A percentile compares a stretch with the other conserved stretches of the same genome.
phyloP scores from a whole-genome alignment of 2,888 invertebrate species.

The Cataglyphis altisquamis region DNA sequence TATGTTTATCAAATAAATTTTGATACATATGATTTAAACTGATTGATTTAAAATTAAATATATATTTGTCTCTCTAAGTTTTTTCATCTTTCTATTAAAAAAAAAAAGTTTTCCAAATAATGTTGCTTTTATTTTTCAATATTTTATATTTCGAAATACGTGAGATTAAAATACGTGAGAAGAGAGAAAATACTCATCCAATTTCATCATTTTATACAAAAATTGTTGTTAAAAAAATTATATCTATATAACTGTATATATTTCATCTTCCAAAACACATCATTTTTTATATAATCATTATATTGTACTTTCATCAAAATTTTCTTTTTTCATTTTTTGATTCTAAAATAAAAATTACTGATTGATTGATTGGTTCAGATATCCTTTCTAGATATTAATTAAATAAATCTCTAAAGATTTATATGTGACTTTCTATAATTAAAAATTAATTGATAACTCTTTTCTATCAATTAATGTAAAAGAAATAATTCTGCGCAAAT shows the following conservation, averaged over 20 bases:
- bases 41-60: not conserved
- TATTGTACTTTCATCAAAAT: not conserved
- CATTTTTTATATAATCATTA: not conserved
- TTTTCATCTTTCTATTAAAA: not conserved
- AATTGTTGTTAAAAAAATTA: not conserved
- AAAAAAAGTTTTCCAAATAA: not conserved
- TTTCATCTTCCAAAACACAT: constrained; percentile 10
- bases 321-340: not conserved
- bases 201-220: not conserved
- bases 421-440: not conserved
- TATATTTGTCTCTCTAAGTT: not conserved
- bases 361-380: not conserved
- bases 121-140: not conserved
- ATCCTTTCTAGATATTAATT: not conserved
- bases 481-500: not conserved
- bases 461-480: not conserved
- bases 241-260: not conserved
- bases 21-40: not conserved
- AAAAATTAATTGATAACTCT: not conserved
- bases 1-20: not conserved
- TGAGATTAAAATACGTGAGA: not conserved
- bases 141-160: not conserved
- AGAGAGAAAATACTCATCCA: not conserved
- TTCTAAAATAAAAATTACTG: not conserved
- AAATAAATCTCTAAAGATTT: not conserved